Conservation (phyloP, 2,797 vertebrate species). For the Poeciliopsis turneri region DNA sequence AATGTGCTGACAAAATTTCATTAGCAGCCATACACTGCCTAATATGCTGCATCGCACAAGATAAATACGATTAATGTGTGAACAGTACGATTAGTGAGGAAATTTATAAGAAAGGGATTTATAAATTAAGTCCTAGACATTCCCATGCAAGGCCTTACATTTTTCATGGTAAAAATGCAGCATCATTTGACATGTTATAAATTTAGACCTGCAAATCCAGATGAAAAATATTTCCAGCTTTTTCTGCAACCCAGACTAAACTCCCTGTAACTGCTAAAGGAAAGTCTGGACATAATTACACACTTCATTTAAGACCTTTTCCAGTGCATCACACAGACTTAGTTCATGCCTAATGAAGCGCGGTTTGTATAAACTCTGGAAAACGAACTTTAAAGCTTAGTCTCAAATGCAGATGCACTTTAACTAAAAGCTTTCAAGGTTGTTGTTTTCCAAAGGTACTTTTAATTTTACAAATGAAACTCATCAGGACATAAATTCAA, state of each 20-base stretch:
- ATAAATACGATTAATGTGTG: background rate
- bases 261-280: slow-evolving; percentile 4
- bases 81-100: background rate
- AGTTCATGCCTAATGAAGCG: slow-evolving; percentile 33
- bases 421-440: slow-evolving; percentile 13
- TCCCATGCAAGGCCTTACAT: background rate
- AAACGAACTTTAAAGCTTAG: slow-evolving; percentile 19
- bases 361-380: slow-evolving; percentile 36
- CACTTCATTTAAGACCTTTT: slow-evolving; percentile 33
- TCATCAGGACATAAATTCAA: too few relatives aligned
- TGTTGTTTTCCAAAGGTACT: too few relatives aligned
- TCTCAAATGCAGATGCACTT: slow-evolving; percentile 8
- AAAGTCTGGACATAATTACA: slow-evolving; percentile 36
- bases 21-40: background rate
- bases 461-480: too few relatives aligned
- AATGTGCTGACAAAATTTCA: background rate
- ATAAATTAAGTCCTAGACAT: background rate
- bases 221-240: slow-evolving; percentile 1
- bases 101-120: background rate
- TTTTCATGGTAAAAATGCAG: background rate
- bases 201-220: background rate
- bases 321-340: slow-evolving; percentile 38
- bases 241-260: slow-evolving; percentile 15
- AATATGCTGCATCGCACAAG: background rate
- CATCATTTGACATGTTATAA: background rate